Evolutionary conservation across 2,113 vertebrate genomes (phyloP), one percentile per base, ranked within the genome.

Genomic region (Oryzias javanicus): DNA sequence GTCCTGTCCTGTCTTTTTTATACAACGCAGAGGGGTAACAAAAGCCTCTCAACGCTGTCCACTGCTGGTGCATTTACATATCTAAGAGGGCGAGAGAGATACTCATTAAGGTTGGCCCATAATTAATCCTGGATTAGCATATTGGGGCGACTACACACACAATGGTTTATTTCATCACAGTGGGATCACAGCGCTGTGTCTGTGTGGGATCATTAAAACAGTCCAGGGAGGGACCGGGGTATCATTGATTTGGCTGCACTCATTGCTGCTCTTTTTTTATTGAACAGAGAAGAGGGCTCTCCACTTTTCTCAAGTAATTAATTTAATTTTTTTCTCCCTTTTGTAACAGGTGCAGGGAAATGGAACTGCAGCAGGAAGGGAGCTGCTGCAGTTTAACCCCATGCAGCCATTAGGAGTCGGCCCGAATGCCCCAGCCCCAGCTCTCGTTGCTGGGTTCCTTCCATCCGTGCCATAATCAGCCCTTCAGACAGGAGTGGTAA

Each of bases 81-180:
- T 89, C 78, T 85, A 52, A 89, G 80, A 77, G 84, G 55, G 62
- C 56, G 3, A 84, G 82, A 77, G 74, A 70, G 76, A 88, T 64
- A 64, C 81, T 87, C 80, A 86, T 86, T 83, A 82, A 71, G 66
- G 67, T 70, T 62, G 74, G 78, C 64, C 81, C 84, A 86, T 86
- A 87, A 87, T 88, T 83, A 87, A 89, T 81, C 79, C 79, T 52
- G 85, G 80, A 88, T 89, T 87, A 86, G 71, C 85, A 89, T 88
- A 81, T 79, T 79, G 72, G 78, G 78, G 62, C 52, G 56, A 88
- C 81, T 81, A 78, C 76, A 81, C 73, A 82, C 70, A 89, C 83
- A 89, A 84, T 87, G 67, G 84, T 81, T 76, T 86, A 65, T 86
- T 81, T 82, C 70, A 86, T 86, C 82, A 82, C 68, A 69, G 81